Base-by-base conservation (phyloP, 2,888 invertebrate genomes). In the Heliothis peltigera region DNA sequence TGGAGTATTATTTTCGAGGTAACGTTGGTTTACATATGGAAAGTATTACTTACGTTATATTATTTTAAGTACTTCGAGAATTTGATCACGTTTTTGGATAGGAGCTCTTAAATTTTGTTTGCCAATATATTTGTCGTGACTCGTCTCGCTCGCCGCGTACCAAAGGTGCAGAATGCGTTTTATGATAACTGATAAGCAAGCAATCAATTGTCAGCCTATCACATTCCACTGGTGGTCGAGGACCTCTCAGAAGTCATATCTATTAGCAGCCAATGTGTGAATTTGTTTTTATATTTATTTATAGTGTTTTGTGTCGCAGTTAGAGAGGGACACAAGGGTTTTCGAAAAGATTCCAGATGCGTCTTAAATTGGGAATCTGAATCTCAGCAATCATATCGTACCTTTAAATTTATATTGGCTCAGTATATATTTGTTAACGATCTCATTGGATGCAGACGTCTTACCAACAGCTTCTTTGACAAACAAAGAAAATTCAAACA, bases 161-260 rank as follows among this genome's bases (percentile, higher is more conserved):
- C n/a, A n/a, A 39, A 39, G 39, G 39, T 39, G 39, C 39, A 39
- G 39, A 39, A 39, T 39, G 39, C 39, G 39, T 39, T 39, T 15
- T 39, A 39, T n/a, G 39, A 39, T 39, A 39, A 4, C 15, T 39
- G 39, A 39, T 39, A 39, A 39, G 39, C n/a, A 39, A 39, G 39
- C 39, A 39, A 39, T 39, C 39, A 39, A 39, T 39, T 39, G 39
- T 39, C 39, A 39, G 39, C 39, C 39, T 39, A 39, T 39, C 39
- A 4, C n/a, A 39, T 39, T 39, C 39, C 39, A 39, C n/a, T n/a
- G n/a, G 15, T 39, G 39, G 39, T 39, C 39, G 39, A 39, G 39
- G 39, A 39, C 39, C 39, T 39, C 39, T 39, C n/a, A 15, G 15
- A 39, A 39, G 5, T 39, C 39, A 39, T n/a, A 39, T 39, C n/a